Base-by-base conservation (phyloP, 2,797 vertebrate species). In the Eulemur albifrons region DNA sequence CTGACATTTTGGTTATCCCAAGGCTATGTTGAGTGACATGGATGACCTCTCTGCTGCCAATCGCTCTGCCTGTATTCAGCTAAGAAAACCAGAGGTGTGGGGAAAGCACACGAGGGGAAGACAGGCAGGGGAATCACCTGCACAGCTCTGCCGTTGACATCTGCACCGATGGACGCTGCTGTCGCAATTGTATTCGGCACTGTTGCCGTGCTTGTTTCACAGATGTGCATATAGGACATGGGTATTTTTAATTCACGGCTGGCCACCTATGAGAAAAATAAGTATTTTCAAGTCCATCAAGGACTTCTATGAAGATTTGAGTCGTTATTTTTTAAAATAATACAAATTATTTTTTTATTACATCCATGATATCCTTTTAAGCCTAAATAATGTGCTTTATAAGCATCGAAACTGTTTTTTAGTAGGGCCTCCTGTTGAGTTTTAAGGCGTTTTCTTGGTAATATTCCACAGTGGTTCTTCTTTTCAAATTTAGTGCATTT, bases 81-180 rank as follows among this genome's bases (percentile, higher is more conserved):
- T 50, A 45, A 5, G 54, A 90, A 83, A 89, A 52, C 50, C 7
- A 48, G 69, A 61, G 52, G 7, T 14, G 11, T 40, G 72, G 69
- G 23, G 23, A 70, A 63, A 61, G 73, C 20, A 15, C 48, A 30
- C n/a, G 9, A 21, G 52, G 88, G 57, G 61, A 32, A 25, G 73
- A 73, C 7, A 8, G 21, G 57, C 15, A 8, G 30, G 79, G 35
- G 5, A 30, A 9, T 76, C n/a, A 99, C 99, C 99, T 99, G 99
- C 93, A 99, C 99, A 0, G 99, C 99, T 99, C 99, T 99, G 96
- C 99, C 99, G 2, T 99, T 99, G 97, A 99, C 98, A 11, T 99
- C 99, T 0, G 99, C 99, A 2, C 99, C 99, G 3, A 98, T 98
- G 91, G 99, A 99, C 0, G 98, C 99, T 0, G 95, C 99, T 0